These are phyloP conservation scores for Danio albolineatus DNA, from an alignment of 2,797 vertebrate genomes.

Conservation along the genomic window DNA sequence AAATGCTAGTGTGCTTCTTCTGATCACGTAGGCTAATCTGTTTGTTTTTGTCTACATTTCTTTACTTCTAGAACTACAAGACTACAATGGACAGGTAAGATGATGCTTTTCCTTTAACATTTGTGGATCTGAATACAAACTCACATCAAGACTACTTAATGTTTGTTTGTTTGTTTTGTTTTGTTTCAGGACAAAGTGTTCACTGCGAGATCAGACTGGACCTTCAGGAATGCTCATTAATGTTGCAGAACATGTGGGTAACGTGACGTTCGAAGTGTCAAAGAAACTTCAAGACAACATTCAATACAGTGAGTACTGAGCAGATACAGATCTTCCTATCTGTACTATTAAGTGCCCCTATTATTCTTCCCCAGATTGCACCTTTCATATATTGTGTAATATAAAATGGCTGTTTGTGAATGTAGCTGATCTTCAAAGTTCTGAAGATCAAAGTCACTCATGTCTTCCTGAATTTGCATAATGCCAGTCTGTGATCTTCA, in stretches of 20 bases:
- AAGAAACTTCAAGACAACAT: constrained; percentile 54
- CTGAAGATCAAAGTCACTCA: no score
- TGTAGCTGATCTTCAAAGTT: no score
- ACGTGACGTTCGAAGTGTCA: constrained; percentile 54
- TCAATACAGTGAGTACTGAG: constrained; percentile 58
- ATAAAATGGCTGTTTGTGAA: no score
- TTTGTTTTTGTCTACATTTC: constrained; percentile 2
- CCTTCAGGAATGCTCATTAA: constrained; percentile 56
- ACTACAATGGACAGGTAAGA: constrained; percentile 52
- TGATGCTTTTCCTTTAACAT: neutral
- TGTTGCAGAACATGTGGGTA: constrained; percentile 58
- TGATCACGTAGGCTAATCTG: neutral
- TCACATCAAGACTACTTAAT: constrained; percentile 20
- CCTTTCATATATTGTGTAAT: no score
- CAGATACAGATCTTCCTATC: neutral
- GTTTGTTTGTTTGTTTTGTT: no score
- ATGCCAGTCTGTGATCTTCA: no score
- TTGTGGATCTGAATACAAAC: neutral
- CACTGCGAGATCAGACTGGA: constrained; percentile 42
- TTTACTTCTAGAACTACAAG: constrained; percentile 59
- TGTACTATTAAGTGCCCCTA: neutral
- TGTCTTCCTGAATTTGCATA: no score
- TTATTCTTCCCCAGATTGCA: no score
- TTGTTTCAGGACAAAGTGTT: constrained; percentile 52
- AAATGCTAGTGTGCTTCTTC: neutral